Conservation (phyloP, 2,113 vertebrate species). For the Picathartes gymnocephalus region DNA sequence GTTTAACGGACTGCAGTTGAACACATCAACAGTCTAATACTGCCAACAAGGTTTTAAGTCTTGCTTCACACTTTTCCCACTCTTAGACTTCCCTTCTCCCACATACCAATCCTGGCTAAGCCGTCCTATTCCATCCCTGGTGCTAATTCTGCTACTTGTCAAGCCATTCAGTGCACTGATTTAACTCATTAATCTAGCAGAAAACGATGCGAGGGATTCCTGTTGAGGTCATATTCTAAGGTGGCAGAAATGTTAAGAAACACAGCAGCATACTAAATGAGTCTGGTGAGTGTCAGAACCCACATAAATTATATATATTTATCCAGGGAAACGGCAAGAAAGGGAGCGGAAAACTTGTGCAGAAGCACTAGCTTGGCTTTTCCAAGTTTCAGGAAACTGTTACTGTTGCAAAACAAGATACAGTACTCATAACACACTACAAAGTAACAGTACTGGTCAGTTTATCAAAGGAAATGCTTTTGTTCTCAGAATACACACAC, state of each 20-base stretch:
- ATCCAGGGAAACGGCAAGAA: rapidly evolving
- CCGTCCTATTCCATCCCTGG: not conserved
- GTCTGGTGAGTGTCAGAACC: not conserved
- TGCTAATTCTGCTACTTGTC: not conserved
- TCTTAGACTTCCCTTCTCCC: not conserved
- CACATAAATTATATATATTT: rapidly evolving
- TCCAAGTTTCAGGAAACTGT: not conserved
- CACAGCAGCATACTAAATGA: not conserved
- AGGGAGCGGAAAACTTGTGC: not conserved
- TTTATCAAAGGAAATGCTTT: not conserved
- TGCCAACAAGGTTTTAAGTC: not conserved
- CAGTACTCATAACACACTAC: not conserved
- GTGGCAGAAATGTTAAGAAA: not conserved
- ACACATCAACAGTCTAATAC: not conserved
- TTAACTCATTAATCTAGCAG: not conserved
- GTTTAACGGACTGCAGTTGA: not conserved
- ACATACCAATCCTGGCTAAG: not conserved
- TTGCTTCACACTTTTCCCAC: not conserved
- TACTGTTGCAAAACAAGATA: not conserved
- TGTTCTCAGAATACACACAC: not conserved
- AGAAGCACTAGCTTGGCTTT: not conserved
- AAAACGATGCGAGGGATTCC: not conserved
- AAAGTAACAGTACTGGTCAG: not conserved
- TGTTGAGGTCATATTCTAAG: not conserved
- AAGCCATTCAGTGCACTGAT: not conserved